A percentile compares a stretch with the other conserved stretches of the same genome.
Conservation (phyloP, 2,888 invertebrate species). For the Diplolepis rosae region DNA sequence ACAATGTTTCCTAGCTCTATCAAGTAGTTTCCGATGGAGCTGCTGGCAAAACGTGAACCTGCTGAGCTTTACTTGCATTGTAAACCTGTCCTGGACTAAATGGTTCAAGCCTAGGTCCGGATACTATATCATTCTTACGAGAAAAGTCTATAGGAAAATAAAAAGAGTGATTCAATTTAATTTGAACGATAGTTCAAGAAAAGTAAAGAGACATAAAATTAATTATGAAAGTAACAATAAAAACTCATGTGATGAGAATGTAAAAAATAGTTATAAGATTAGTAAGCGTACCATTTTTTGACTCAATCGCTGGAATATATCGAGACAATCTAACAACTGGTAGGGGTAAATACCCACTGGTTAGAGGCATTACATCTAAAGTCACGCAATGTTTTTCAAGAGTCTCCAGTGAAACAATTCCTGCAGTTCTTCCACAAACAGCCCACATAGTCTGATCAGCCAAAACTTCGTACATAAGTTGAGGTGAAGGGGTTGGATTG, state of each 20-base stretch:
- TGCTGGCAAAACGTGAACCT: conserved; percentile 87
- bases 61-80: conserved; percentile 92
- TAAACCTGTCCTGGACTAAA: conserved; percentile 95
- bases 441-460: conserved; percentile 96
- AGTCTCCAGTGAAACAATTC: conserved; percentile 80
- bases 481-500: conserved; percentile 62
- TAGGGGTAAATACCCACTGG: conserved; percentile 90
- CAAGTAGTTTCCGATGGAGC: conserved; percentile 61
- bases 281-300: conserved; percentile 66
- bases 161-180: conserved; percentile 10
- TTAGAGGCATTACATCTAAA: conserved; percentile 94
- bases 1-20: conserved; percentile 6
- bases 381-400: conserved; percentile 83
- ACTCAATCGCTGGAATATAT: conserved; percentile 85
- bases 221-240: not conserved
- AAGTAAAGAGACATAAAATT: not conserved
- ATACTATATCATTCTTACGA: conserved; percentile 73
- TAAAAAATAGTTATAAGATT: conserved; percentile 7
- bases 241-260: conserved; percentile 6
- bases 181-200: not conserved
- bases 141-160: conserved; percentile 69
- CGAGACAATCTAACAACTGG: conserved; percentile 91
- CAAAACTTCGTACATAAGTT: conserved; percentile 93
- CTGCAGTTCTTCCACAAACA: conserved; percentile 91
- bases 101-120: conserved; percentile 87